phyloP scores from a whole-genome alignment of 2,888 invertebrate genomes.

The Tetragnatha montana region DNA sequence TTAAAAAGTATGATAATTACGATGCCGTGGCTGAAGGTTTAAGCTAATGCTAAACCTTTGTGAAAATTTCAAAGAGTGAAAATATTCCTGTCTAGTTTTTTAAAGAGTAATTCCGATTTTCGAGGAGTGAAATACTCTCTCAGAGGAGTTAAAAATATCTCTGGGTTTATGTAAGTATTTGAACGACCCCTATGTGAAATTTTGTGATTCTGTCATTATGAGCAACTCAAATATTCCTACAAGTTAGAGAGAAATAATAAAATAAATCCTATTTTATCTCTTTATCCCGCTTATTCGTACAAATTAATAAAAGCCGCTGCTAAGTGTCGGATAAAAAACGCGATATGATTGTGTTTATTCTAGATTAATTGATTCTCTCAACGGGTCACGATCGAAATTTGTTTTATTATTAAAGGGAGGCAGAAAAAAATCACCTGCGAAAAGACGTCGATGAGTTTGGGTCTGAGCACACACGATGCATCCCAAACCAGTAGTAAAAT shows the following conservation, averaged over 20 bases:
- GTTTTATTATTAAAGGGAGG: not conserved
- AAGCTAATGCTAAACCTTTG: too few species aligned
- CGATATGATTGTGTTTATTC: conserved; percentile 6
- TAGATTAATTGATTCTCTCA: conserved; percentile 55
- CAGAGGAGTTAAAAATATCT: too few species aligned
- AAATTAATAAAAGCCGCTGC: not conserved
- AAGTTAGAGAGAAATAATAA: not conserved
- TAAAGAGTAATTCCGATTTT: too few species aligned
- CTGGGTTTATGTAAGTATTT: too few species aligned
- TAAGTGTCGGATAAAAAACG: not conserved
- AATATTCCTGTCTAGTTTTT: too few species aligned
- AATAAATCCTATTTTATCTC: not conserved
- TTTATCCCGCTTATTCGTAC: not conserved
- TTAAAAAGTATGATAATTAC: too few species aligned
- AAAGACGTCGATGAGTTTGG: conserved; percentile 32
- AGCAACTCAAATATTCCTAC: not conserved
- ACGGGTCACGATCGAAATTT: conserved; percentile 37
- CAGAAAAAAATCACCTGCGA: conserved; percentile 6
- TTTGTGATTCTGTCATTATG: not conserved
- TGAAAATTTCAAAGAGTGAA: too few species aligned
- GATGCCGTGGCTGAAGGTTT: too few species aligned
- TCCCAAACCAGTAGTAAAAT: conserved; percentile 47
- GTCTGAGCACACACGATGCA: conserved; percentile 39
- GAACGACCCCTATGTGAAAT: too few species aligned
- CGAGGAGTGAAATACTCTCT: too few species aligned